Evolutionary conservation across 2,888 invertebrate genomes (phyloP).

Genomic region (Apoderus coryli): DNA sequence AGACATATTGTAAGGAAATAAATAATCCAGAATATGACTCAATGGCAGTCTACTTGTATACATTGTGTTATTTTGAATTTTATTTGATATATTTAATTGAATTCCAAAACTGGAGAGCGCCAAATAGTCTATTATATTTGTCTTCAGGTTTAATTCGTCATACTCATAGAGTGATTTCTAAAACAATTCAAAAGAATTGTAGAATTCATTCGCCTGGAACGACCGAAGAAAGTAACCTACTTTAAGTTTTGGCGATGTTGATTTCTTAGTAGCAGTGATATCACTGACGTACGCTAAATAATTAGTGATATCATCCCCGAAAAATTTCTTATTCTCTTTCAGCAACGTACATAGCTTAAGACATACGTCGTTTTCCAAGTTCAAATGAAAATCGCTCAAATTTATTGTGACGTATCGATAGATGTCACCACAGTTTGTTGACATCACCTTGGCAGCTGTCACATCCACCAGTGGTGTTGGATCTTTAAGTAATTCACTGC

Average conservation of each 20-base stretch:
- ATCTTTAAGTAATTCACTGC: no score
- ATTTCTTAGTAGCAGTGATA: conserved; percentile 40
- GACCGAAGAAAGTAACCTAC: no score
- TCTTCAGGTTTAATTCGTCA: no score
- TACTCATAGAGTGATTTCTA: conserved; percentile 1
- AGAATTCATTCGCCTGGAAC: no score
- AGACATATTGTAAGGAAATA: conserved; percentile 30
- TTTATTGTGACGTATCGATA: conserved; percentile 48
- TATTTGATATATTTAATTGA: conserved; percentile 27
- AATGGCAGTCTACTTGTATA: conserved; percentile 29
- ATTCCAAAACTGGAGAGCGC: conserved; percentile 24
- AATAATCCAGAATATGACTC: conserved; percentile 25
- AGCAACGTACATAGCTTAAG: conserved; percentile 46
- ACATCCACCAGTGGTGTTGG: conserved; percentile 51
- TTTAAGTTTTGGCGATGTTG: not conserved
- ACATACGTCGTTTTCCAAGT: conserved; percentile 54
- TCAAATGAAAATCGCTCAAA: conserved; percentile 51
- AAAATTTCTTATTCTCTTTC: conserved; percentile 38
- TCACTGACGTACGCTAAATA: conserved; percentile 33
- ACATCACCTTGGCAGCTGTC: no score
- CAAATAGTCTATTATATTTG: conserved; percentile 26
- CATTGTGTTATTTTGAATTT: conserved; percentile 30
- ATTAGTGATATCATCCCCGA: conserved; percentile 40
- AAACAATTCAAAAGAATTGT: no score
- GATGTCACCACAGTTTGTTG: no score